Conservation (phyloP, 2,888 invertebrate genomes). For the Eristalinus aeneus region DNA sequence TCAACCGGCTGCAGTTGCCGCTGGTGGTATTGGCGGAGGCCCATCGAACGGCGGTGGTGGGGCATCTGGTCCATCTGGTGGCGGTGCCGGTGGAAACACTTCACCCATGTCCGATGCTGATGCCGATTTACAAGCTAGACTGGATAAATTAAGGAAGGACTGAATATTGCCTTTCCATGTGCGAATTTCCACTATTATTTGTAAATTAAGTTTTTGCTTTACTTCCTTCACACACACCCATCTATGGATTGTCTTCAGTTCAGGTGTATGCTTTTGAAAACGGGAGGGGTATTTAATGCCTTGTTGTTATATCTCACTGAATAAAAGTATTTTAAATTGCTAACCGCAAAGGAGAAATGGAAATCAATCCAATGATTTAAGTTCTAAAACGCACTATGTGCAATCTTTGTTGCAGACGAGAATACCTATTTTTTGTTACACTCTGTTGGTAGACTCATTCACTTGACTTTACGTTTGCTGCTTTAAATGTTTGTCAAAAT, state of each 20-base stretch:
- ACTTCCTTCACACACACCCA: constrained; percentile 22
- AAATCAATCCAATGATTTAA: not conserved
- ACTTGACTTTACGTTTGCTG: too few relatives aligned
- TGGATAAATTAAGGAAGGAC: constrained; percentile 96
- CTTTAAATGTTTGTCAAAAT: too few relatives aligned
- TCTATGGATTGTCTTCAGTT: not conserved
- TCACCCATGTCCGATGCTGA: constrained; percentile 90
- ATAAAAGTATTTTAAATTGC: constrained; percentile 64
- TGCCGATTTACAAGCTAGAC: constrained; percentile 97
- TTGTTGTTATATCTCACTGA: constrained; percentile 57
- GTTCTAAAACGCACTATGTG: too few relatives aligned
- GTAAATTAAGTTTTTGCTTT: constrained; percentile 15
- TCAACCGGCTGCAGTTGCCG: constrained; percentile 82
- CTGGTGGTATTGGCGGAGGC: constrained; percentile 79
- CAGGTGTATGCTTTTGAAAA: constrained; percentile 37
- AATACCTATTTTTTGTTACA: too few relatives aligned
- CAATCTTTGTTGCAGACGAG: too few relatives aligned
- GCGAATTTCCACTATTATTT: constrained; percentile 32
- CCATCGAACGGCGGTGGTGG: constrained; percentile 80
- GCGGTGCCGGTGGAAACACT: constrained; percentile 81
- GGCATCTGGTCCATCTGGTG: constrained; percentile 78
- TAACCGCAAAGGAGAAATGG: not conserved
- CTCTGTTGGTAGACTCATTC: too few relatives aligned
- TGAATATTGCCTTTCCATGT: constrained; percentile 77
- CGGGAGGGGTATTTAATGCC: constrained; percentile 44